phyloP scores from a whole-genome alignment of 2,888 invertebrate genomes.

The Brenthis daphne region DNA sequence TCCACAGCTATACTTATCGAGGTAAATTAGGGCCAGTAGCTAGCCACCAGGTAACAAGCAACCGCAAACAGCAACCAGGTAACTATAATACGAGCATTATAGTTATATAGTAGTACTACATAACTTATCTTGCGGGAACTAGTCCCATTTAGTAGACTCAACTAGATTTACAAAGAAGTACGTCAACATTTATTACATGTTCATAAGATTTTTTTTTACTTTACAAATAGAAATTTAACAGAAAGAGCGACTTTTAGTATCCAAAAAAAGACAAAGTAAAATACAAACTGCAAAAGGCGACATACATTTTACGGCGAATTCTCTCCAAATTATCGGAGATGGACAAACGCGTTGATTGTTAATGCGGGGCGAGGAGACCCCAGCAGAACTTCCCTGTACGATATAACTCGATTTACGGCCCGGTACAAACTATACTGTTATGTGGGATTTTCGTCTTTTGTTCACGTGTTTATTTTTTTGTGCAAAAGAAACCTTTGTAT shows the following conservation, averaged over 20 bases:
- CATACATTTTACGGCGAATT: conserved; percentile 13
- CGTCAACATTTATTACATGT: too few relatives aligned
- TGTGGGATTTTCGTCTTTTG: not conserved
- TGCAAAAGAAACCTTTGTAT: not conserved
- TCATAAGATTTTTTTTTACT: too few relatives aligned
- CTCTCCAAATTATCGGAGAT: conserved; percentile 44
- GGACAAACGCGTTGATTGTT: conserved; percentile 51
- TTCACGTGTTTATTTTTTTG: not conserved
- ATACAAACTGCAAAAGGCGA: not conserved
- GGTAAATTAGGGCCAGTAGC: too few relatives aligned
- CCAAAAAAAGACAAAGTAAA: not conserved
- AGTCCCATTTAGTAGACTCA: too few relatives aligned
- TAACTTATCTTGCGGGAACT: too few relatives aligned
- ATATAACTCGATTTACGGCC: conserved; percentile 22
- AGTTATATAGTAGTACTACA: too few relatives aligned
- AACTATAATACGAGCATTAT: too few relatives aligned
- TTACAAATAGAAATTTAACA: too few relatives aligned
- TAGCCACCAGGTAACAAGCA: too few relatives aligned
- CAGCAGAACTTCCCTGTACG: conserved; percentile 8
- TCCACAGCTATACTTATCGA: too few relatives aligned
- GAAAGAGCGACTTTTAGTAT: not conserved
- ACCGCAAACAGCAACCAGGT: too few relatives aligned
- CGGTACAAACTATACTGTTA: conserved; percentile 3
- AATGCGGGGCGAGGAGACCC: conserved; percentile 41
- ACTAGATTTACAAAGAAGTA: too few relatives aligned